A percentile compares a stretch with the other conserved stretches of the same genome.
Evolutionary conservation across 1,140 invertebrate species (phyloP).

Genomic region (Brachionus calyciflorus): DNA sequence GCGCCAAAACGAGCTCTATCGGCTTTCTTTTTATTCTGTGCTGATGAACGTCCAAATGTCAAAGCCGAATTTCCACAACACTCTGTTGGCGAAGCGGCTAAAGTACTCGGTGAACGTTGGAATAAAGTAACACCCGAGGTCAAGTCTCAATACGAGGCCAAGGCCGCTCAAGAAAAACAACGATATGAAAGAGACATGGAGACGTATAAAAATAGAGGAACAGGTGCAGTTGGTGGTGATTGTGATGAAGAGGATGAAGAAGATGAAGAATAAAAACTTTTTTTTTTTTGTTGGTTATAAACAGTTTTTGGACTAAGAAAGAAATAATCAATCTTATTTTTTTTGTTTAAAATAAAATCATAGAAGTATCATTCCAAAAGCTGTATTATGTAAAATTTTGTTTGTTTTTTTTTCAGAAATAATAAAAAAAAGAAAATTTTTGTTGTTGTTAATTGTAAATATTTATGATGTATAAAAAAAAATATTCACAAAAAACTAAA

Average conservation of each 20-base stretch:
- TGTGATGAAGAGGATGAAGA: conserved; percentile 39
- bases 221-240: neutral
- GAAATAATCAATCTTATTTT: no score
- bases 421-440: no score
- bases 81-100: conserved; percentile 93
- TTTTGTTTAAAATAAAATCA: no score
- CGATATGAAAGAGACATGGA: conserved; percentile 72
- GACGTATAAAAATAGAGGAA: conserved; percentile 24
- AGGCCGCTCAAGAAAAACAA: conserved; percentile 88
- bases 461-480: no score
- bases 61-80: conserved; percentile 86
- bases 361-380: no score
- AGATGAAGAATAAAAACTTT: neutral
- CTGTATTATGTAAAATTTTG: no score
- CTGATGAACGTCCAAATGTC: conserved; percentile 90
- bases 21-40: conserved; percentile 99
- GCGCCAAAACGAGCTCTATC: conserved; percentile 91
- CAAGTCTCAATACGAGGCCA: conserved; percentile 83
- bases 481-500: no score
- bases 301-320: no score
- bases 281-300: no score
- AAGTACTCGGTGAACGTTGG: conserved; percentile 93
- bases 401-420: no score
- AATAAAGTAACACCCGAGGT: conserved; percentile 76
- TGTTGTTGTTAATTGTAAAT: no score